Evolutionary conservation across 2,797 vertebrate genomes (phyloP).

Genomic region (Malacoctenus gilli): DNA sequence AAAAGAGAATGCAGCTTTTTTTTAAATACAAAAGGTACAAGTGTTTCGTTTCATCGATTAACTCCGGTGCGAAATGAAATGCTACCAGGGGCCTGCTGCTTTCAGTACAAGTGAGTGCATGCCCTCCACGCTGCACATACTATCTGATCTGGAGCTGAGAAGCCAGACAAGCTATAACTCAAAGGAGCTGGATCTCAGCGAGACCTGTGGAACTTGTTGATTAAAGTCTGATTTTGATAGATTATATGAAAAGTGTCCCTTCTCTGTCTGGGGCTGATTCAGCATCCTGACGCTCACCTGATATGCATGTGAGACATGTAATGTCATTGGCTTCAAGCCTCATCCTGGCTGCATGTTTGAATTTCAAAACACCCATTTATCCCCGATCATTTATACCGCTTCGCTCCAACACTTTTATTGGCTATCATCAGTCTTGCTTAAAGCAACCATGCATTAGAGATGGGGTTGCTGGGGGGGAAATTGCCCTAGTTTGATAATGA

Average conservation of each 20-base stretch:
- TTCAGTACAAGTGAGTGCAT: background rate
- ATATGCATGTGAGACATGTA: slow-evolving; percentile 32
- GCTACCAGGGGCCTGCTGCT: background rate
- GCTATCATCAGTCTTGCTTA: slow-evolving; percentile 74
- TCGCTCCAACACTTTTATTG: slow-evolving; percentile 65
- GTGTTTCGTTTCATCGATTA: no score
- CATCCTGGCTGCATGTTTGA: slow-evolving; percentile 57
- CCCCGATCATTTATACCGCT: slow-evolving; percentile 68
- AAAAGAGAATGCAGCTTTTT: no score
- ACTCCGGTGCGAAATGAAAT: background rate
- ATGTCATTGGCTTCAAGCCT: slow-evolving; percentile 49
- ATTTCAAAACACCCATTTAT: slow-evolving; percentile 65
- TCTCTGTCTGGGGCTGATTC: slow-evolving; percentile 49
- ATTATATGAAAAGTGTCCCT: slow-evolving; percentile 15
- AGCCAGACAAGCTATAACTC: slow-evolving; percentile 12
- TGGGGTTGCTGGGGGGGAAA: slow-evolving; percentile 54
- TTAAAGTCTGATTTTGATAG: slow-evolving; percentile 43
- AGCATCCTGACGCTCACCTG: slow-evolving; percentile 37
- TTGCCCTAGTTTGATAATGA: slow-evolving; percentile 76
- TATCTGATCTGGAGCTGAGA: background rate
- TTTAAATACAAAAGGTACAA: no score
- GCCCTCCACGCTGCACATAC: no score
- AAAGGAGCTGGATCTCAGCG: slow-evolving; percentile 11
- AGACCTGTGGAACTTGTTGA: slow-evolving; percentile 15
- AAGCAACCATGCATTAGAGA: slow-evolving; percentile 69